Conservation (phyloP, 2,888 invertebrate species). For the Scaptomyza polygonia region DNA sequence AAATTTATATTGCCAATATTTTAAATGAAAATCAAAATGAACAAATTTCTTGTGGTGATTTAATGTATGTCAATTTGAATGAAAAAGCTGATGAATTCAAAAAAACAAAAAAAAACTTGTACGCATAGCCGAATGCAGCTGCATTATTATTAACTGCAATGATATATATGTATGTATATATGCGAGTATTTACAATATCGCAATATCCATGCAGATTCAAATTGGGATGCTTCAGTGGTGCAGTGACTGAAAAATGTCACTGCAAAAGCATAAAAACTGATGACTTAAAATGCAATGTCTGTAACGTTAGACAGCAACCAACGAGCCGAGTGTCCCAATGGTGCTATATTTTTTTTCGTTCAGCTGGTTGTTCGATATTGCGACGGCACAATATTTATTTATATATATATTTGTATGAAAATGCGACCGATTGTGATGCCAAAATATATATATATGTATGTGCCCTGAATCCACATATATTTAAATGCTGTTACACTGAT, state of each 20-base stretch:
- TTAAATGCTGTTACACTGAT: slow-evolving; percentile 75
- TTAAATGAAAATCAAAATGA: background rate
- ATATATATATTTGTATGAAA: slow-evolving; percentile 47
- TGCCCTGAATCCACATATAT: slow-evolving; percentile 28
- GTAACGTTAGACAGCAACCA: slow-evolving; percentile 45
- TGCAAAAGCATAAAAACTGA: slow-evolving; percentile 74
- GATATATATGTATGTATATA: background rate
- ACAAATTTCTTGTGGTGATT: background rate
- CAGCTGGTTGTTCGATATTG: slow-evolving; percentile 14
- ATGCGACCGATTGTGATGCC: slow-evolving; percentile 38
- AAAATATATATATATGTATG: slow-evolving; percentile 20
- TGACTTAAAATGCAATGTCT: slow-evolving; percentile 71
- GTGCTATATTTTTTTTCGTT: slow-evolving; percentile 53
- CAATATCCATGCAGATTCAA: slow-evolving; percentile 53
- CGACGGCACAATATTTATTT: slow-evolving; percentile 36
- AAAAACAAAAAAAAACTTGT: slow-evolving; percentile 2
- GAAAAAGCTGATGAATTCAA: background rate
- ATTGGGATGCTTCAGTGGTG: slow-evolving; percentile 5
- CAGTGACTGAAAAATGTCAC: slow-evolving; percentile 63
- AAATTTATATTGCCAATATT: too few species aligned
- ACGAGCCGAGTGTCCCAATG: slow-evolving; percentile 65
- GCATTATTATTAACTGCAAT: slow-evolving; percentile 60
- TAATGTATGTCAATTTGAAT: slow-evolving; percentile 14
- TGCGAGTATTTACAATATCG: slow-evolving; percentile 35
- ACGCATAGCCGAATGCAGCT: slow-evolving; percentile 10